Percentiles rank a stretch among this genome's conserved stretches.
These are phyloP conservation scores for Acromyrmex heyeri DNA, from an alignment of 1,140 invertebrate genomes.

Conservation along the genomic window DNA sequence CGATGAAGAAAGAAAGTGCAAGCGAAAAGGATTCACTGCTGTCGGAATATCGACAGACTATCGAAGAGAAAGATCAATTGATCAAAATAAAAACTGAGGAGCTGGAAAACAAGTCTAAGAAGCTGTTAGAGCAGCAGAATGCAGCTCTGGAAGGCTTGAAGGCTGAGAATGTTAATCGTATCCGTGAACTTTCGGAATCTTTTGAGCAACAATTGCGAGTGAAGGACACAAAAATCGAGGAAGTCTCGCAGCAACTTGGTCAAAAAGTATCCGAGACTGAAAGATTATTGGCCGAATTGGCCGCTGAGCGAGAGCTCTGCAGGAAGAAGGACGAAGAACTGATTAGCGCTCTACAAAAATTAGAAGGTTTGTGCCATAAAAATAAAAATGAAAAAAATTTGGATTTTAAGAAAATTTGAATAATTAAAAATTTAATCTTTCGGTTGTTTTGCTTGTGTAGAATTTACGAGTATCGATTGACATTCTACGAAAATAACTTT, in stretches of 20 bases:
- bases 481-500: neutral
- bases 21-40: conserved; percentile 73
- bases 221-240: conserved; percentile 82
- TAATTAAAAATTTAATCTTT: conserved; percentile 1
- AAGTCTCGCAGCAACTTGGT: conserved; percentile 82
- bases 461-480: neutral
- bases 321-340: conserved; percentile 77
- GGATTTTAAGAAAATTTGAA: neutral
- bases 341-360: conserved; percentile 69
- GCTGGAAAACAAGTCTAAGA: conserved; percentile 78
- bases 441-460: neutral
- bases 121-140: conserved; percentile 72
- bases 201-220: conserved; percentile 86
- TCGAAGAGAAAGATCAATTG: conserved; percentile 80
- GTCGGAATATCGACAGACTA: conserved; percentile 74
- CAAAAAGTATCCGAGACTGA: conserved; percentile 86
- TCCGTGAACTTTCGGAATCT: conserved; percentile 82
- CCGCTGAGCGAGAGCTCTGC: conserved; percentile 69
- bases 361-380: conserved; percentile 74
- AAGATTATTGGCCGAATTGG: conserved; percentile 84
- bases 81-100: conserved; percentile 78
- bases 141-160: conserved; percentile 75
- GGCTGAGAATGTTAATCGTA: conserved; percentile 86
- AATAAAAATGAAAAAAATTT: neutral
- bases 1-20: conserved; percentile 72